Conservation (phyloP, 2,797 vertebrate species). For the Mormyrus hasselquistii region DNA sequence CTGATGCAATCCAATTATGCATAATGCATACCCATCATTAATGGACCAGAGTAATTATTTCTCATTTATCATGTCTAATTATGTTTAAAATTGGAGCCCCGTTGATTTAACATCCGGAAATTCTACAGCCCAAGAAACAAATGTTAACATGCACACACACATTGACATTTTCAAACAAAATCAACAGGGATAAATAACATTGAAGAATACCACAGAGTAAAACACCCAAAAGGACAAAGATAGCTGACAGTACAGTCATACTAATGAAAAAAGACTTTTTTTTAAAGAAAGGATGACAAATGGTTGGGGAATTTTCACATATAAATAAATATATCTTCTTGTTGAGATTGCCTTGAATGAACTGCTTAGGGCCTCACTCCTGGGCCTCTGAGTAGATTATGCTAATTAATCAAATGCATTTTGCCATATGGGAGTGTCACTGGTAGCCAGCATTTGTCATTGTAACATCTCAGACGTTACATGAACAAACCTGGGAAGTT, state of each 20-base stretch:
- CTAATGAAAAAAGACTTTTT: background rate
- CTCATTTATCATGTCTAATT: conserved; percentile 18
- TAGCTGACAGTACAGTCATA: background rate
- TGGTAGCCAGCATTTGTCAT: conserved; percentile 5
- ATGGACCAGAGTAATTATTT: conserved; percentile 8
- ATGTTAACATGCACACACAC: background rate
- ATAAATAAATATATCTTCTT: background rate
- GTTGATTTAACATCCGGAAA: conserved; percentile 4
- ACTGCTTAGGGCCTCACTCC: background rate
- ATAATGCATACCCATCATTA: conserved; percentile 9
- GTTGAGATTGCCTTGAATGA: background rate
- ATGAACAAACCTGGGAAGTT: conserved; percentile 2
- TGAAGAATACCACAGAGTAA: background rate
- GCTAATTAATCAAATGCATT: conserved; percentile 15
- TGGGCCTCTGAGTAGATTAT: background rate
- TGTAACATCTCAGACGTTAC: conserved; percentile 3
- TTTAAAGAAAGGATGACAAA: background rate
- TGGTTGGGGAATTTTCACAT: too few species aligned
- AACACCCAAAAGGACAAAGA: background rate
- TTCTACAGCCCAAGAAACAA: background rate
- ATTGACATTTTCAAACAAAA: background rate
- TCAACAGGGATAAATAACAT: background rate
- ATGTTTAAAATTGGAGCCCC: conserved; percentile 4
- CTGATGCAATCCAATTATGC: conserved; percentile 11
- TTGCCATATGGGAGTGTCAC: conserved; percentile 11